Conservation (phyloP, 2,113 vertebrate species). For the Takifugu flavidus region DNA sequence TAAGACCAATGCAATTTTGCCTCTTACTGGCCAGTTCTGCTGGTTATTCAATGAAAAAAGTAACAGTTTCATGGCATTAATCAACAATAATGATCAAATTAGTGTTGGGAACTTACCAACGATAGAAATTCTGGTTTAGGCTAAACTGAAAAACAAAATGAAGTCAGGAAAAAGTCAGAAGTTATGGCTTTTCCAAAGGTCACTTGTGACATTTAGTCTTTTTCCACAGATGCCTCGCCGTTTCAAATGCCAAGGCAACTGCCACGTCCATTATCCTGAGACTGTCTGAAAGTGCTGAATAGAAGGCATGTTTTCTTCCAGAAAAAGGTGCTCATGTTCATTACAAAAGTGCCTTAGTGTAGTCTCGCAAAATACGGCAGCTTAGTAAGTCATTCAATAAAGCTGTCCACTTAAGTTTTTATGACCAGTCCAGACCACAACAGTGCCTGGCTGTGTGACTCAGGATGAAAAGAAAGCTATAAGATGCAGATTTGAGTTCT, state of each 20-base stretch:
- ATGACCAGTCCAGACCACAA: conserved; percentile 40
- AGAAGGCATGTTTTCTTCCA: conserved; percentile 15
- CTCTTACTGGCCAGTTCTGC: too few relatives aligned
- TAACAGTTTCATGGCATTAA: not conserved
- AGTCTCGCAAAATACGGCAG: conserved; percentile 45
- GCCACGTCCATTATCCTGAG: conserved; percentile 47
- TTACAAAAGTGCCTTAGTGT: conserved; percentile 51
- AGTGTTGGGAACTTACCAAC: too few relatives aligned
- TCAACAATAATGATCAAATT: not conserved
- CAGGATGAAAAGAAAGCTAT: conserved; percentile 13
- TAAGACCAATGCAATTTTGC: too few relatives aligned
- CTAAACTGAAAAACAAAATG: conserved; percentile 1
- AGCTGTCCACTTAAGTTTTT: conserved; percentile 59
- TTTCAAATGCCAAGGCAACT: conserved; percentile 51
- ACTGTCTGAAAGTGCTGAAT: conserved; percentile 37
- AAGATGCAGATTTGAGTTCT: conserved; percentile 26
- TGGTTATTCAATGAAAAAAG: not conserved
- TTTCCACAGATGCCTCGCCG: conserved; percentile 29
- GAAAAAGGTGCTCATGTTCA: conserved; percentile 57
- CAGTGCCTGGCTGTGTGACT: conserved; percentile 29
- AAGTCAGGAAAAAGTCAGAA: not conserved
- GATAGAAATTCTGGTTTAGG: too few relatives aligned
- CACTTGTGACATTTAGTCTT: conserved; percentile 30
- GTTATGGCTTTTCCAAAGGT: conserved; percentile 40
- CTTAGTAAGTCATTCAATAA: conserved; percentile 69